Percentiles rank a stretch among this genome's conserved stretches.
phyloP scores from a whole-genome alignment of 2,797 vertebrate genomes.

The Telmatherina bonti region DNA sequence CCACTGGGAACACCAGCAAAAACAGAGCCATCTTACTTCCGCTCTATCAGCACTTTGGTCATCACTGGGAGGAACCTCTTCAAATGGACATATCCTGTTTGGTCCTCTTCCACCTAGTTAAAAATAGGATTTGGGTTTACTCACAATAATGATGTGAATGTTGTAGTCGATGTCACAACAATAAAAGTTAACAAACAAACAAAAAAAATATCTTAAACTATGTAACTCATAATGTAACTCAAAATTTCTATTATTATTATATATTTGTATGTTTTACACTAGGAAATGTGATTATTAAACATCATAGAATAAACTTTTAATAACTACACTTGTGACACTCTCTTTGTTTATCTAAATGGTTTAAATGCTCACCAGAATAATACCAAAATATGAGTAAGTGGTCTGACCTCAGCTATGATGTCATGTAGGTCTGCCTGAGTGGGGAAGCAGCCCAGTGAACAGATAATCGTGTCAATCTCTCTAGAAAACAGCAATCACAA shows the following conservation, averaged over 20 bases:
- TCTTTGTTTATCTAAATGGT: neutral
- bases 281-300: neutral
- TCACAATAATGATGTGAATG: neutral
- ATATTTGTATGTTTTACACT: too few relatives aligned
- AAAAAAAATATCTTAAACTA: too few relatives aligned
- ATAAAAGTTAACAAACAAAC: too few relatives aligned
- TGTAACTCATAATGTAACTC: too few relatives aligned
- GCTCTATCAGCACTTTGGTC: constrained; percentile 87
- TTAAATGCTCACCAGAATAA: constrained; percentile 8
- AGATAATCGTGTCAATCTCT: constrained; percentile 91
- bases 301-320: neutral
- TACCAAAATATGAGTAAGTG: neutral
- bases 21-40: constrained; percentile 80
- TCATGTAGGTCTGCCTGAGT: constrained; percentile 88
- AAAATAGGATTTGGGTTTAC: constrained; percentile 10
- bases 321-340: neutral
- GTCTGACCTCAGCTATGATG: constrained; percentile 86
- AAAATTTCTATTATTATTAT: too few relatives aligned
- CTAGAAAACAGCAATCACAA: constrained; percentile 71
- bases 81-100: constrained; percentile 85
- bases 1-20: too few relatives aligned
- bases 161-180: too few relatives aligned
- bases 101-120: constrained; percentile 90
- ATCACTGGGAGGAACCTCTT: constrained; percentile 93
- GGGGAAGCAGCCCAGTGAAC: constrained; percentile 91